phyloP scores from a whole-genome alignment of 2,113 vertebrate species.

The Geococcyx californianus region DNA sequence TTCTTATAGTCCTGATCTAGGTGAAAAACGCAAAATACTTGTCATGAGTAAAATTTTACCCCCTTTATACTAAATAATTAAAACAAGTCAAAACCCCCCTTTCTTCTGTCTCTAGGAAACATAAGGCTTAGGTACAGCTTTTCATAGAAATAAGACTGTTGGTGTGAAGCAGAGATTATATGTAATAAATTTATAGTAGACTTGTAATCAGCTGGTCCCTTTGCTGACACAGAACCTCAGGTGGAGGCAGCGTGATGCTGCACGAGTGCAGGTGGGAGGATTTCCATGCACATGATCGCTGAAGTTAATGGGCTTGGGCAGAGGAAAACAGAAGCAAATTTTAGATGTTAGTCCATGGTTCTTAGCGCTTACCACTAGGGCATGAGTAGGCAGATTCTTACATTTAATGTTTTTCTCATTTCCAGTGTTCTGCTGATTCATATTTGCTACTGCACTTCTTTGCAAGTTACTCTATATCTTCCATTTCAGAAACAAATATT shows the following conservation, averaged over 20 bases:
- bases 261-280: background rate
- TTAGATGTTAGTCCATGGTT: background rate
- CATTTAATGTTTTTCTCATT: background rate
- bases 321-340: background rate
- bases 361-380: background rate
- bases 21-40: background rate
- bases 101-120: background rate
- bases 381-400: background rate
- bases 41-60: background rate
- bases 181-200: background rate
- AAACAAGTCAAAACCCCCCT: background rate
- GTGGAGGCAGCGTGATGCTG: background rate
- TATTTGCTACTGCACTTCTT: background rate
- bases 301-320: background rate
- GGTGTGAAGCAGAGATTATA: background rate
- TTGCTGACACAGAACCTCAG: background rate
- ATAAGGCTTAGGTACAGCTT: background rate
- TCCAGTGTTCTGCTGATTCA: background rate
- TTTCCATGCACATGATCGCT: fast-evolving
- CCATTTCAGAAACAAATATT: background rate
- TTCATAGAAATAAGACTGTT: background rate
- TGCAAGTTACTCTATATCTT: background rate
- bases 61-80: background rate
- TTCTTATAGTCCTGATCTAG: background rate
- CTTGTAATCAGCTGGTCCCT: background rate